Evolutionary conservation across 1,140 invertebrate species (phyloP).

Genomic region (Microplitis mediator): DNA sequence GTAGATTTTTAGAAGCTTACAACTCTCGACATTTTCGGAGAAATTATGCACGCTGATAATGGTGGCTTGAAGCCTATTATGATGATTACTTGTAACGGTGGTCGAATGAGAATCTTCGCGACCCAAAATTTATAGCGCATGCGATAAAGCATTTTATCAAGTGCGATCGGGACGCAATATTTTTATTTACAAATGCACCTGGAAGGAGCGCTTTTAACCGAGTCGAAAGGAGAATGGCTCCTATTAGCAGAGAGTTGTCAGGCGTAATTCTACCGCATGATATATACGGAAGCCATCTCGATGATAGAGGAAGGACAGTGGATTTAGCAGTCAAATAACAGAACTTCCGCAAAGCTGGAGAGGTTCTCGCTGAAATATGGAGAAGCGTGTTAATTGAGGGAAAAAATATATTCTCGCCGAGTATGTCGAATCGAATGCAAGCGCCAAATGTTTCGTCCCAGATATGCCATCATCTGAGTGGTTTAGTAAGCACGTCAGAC

Average conservation of each 20-base stretch:
- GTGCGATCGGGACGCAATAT: constrained; percentile 54
- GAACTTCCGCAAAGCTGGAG: constrained; percentile 46
- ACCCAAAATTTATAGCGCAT: constrained; percentile 45
- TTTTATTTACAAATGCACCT: constrained; percentile 55
- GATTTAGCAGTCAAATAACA: constrained; percentile 46
- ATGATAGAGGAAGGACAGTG: constrained; percentile 44
- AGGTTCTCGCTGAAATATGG: constrained; percentile 46
- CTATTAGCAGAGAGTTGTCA: constrained; percentile 48
- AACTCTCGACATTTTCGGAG: too few relatives aligned
- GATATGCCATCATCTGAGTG: constrained; percentile 2
- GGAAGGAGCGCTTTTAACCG: constrained; percentile 47
- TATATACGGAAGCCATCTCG: constrained; percentile 50
- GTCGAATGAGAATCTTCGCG: too few relatives aligned
- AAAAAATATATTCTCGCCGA: constrained; percentile 43
- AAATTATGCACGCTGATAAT: too few relatives aligned
- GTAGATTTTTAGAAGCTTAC: too few relatives aligned
- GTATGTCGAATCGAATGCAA: constrained; percentile 30
- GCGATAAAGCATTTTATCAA: constrained; percentile 48
- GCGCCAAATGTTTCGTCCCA: not conserved
- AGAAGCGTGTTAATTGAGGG: constrained; percentile 43
- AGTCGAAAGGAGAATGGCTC: constrained; percentile 48
- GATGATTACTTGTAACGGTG: too few relatives aligned
- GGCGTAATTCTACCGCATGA: constrained; percentile 54
- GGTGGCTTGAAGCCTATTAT: too few relatives aligned
- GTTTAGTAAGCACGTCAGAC: constrained; percentile 10